Percentiles rank a stretch among this genome's conserved stretches.
Conservation (phyloP, 2,888 invertebrate genomes). For the Amphiduros pacificus region DNA sequence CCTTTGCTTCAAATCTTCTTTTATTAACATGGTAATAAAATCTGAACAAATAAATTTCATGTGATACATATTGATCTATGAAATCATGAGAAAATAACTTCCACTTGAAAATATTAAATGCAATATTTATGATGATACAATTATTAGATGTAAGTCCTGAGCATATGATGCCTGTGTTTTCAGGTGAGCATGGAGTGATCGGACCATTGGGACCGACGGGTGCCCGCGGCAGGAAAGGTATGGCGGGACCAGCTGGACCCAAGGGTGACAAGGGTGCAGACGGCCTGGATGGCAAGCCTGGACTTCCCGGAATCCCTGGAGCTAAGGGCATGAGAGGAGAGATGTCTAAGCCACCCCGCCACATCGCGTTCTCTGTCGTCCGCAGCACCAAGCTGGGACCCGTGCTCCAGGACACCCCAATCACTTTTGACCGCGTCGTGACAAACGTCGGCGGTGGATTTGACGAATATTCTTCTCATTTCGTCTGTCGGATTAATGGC, state of each 20-base stretch:
- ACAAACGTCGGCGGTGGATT: slow-evolving; percentile 52
- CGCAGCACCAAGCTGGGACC: slow-evolving; percentile 52
- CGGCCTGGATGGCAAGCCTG: slow-evolving; percentile 38
- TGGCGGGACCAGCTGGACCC: slow-evolving; percentile 47
- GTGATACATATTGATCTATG: too few species aligned
- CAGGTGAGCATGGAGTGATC: slow-evolving; percentile 5
- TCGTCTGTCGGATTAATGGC: slow-evolving; percentile 51
- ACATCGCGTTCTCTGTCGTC: slow-evolving; percentile 54
- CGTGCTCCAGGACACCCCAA: slow-evolving; percentile 50
- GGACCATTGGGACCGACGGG: slow-evolving; percentile 41
- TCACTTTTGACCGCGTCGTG: slow-evolving; percentile 51
- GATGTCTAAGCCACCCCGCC: slow-evolving; percentile 19
- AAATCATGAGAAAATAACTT: too few species aligned
- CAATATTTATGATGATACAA: too few species aligned
- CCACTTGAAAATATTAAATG: too few species aligned
- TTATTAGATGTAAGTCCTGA: not conserved
- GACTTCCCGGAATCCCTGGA: slow-evolving; percentile 36
- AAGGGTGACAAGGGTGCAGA: slow-evolving; percentile 19
- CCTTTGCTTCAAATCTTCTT: too few species aligned
- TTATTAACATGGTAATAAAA: too few species aligned
- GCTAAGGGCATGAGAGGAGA: slow-evolving; percentile 36
- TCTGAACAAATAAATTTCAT: too few species aligned
- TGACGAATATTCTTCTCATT: slow-evolving; percentile 50
- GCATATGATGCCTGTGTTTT: not conserved
- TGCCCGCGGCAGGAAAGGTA: slow-evolving; percentile 42